phyloP scores from a whole-genome alignment of 2,888 invertebrate species.

The Polydrusus tereticollis region DNA sequence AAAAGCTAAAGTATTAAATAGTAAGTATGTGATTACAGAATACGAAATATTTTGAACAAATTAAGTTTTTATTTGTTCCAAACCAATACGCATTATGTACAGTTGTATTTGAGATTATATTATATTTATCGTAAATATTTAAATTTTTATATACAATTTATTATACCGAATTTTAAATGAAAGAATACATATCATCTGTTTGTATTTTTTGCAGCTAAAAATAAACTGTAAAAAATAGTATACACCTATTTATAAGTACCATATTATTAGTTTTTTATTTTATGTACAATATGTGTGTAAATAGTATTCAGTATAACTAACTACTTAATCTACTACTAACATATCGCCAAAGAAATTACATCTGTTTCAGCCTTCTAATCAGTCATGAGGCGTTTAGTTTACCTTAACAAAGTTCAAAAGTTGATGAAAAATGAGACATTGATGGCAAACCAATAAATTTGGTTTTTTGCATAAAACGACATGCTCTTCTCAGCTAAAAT shows the following conservation, averaged over 20 bases:
- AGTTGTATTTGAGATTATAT: neutral
- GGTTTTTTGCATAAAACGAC: too few species aligned
- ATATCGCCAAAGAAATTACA: too few species aligned
- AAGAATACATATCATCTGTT: slow-evolving; percentile 18
- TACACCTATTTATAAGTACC: neutral
- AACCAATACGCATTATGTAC: neutral
- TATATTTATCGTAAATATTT: neutral
- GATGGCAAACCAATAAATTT: too few species aligned
- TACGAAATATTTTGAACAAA: slow-evolving; percentile 28
- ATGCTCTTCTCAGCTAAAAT: too few species aligned
- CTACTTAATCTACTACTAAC: too few species aligned
- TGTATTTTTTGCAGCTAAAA: neutral
- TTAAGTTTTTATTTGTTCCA: slow-evolving; percentile 3
- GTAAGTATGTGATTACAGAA: slow-evolving; percentile 39
- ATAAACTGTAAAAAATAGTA: neutral
- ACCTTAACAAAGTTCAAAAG: too few species aligned
- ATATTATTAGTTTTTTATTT: too few species aligned
- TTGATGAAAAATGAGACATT: too few species aligned
- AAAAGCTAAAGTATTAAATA: neutral
- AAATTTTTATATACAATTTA: slow-evolving; percentile 20
- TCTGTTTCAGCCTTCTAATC: too few species aligned
- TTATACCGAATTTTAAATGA: slow-evolving; percentile 24
- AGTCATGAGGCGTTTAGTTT: too few species aligned
- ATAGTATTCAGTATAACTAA: too few species aligned
- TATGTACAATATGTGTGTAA: too few species aligned